phyloP scores from a whole-genome alignment of 2,113 vertebrate genomes.

The Ploceus nigricollis region DNA sequence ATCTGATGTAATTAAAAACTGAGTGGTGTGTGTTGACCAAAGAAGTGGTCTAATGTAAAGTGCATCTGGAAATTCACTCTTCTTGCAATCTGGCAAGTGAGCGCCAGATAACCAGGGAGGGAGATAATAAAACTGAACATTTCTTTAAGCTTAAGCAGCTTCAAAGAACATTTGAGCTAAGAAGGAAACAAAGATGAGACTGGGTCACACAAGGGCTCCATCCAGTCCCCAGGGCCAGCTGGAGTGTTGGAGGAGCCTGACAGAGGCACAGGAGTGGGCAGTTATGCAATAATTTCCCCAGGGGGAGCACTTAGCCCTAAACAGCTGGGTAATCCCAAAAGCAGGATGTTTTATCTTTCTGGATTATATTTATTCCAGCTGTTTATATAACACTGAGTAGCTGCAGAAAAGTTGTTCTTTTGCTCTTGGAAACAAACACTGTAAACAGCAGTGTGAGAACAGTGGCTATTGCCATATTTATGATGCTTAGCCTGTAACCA shows the following conservation, averaged over 20 bases:
- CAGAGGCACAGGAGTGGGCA: not conserved
- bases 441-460: not conserved
- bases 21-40: not conserved
- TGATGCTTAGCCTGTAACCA: not conserved
- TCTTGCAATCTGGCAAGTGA: not conserved
- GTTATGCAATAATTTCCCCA: not conserved
- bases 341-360: not conserved
- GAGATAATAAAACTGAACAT: not conserved
- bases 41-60: not conserved
- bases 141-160: conserved; percentile 16
- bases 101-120: not conserved
- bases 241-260: not conserved
- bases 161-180: not conserved
- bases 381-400: conserved; percentile 1
- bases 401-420: not conserved
- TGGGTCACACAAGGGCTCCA: not conserved
- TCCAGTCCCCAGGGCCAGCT: not conserved
- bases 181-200: not conserved
- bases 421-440: not conserved
- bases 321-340: conserved; percentile 25
- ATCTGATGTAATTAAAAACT: not conserved
- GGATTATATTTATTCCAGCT: conserved; percentile 24
- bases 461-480: not conserved
- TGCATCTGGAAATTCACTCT: not conserved
- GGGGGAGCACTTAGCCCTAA: not conserved